Evolutionary conservation across 2,113 vertebrate species (phyloP), one percentile per base, ranked within the genome.

Genomic region (Ariopsis seemanni): DNA sequence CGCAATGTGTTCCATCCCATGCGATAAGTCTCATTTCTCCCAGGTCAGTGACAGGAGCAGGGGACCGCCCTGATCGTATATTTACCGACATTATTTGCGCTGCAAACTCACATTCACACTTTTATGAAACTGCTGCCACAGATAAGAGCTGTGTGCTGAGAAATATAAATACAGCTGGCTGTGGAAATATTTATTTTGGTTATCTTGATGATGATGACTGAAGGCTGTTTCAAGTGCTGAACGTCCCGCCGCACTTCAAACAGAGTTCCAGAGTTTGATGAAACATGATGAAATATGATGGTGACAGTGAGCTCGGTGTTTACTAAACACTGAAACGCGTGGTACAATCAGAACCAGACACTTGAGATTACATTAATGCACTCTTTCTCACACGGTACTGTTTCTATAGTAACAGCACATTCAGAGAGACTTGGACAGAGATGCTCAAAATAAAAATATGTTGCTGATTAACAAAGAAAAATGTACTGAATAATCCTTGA

Each of bases 51-150:
- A 74, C 25, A 79, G 6, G 18, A 72, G 18, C 17, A 71, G 1
- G 12, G n/a, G 25, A 22, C 11, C 10, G 18, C 77, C 20, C 65
- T 20, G 53, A 81, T 74, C 42, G 57, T 34, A 5, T 88, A 84
- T 85, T 91, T 91, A 53, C 53, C 55, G 7, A 84, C 80, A 81
- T 34, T 52, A 55, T 86, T 89, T 88, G 85, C 8, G 42, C 65
- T 7, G 62, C 22, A 12, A 87, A 82, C 22, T 63, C 8, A 63
- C 14, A 74, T 53, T 53, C 71, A 42, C 5, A 9, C 53, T n/a
- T 74, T n/a, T n/a, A 3, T 25, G 65, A 90, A 89, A 74, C 85
- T 80, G 82, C 52, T 52, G 88, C 57, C 69, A 77, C 89, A 82
- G 85, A 85, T 90, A 84, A 89, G 50, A 63, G 53, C 83, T 71